These are phyloP conservation scores for Passer domesticus DNA, from an alignment of 2,113 vertebrate species.

Conservation along the genomic window DNA sequence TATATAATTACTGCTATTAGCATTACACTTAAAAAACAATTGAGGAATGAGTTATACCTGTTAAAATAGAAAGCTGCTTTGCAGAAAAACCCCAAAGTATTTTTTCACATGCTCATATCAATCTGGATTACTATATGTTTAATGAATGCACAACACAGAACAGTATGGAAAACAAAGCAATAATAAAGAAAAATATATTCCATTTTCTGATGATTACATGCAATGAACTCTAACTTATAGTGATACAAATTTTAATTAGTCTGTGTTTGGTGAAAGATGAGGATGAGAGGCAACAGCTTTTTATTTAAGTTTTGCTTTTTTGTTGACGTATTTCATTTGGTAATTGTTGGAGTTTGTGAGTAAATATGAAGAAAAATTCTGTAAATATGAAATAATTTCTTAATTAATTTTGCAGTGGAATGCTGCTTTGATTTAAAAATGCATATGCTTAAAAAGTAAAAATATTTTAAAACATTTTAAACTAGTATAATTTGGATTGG, in stretches of 20 bases:
- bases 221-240: not conserved
- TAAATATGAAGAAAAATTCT: not conserved
- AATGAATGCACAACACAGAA: slow-evolving; percentile 41
- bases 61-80: slow-evolving; percentile 44
- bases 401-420: not conserved
- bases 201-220: not conserved
- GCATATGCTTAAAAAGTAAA: not conserved
- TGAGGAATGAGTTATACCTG: slow-evolving; percentile 29
- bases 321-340: not conserved
- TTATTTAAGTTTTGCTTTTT: not conserved
- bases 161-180: not conserved
- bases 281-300: not conserved
- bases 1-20: slow-evolving; percentile 57
- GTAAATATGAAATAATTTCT: not conserved
- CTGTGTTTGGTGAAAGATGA: not conserved
- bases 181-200: not conserved
- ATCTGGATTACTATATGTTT: slow-evolving; percentile 6
- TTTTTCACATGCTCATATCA: slow-evolving; percentile 19
- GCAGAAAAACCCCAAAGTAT: slow-evolving; percentile 8
- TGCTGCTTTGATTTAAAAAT: not conserved
- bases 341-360: not conserved
- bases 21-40: slow-evolving; percentile 57
- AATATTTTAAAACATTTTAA: not conserved
- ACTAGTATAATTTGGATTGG: not conserved
- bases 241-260: slow-evolving; percentile 33